phyloP scores from a whole-genome alignment of 2,113 vertebrate species.

The Apodemus sylvaticus region DNA sequence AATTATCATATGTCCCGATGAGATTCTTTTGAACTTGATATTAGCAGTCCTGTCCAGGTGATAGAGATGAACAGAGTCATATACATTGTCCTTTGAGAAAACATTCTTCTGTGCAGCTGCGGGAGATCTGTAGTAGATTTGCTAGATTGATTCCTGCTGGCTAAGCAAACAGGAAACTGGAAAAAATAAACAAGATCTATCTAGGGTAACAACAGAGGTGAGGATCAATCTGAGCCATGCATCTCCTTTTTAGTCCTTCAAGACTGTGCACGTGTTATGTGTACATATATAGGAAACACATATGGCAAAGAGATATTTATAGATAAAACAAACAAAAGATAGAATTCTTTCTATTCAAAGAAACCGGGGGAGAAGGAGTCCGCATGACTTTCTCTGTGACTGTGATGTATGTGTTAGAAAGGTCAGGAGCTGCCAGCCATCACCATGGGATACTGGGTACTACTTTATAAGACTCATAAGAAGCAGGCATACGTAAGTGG shows the following conservation, averaged over 20 bases:
- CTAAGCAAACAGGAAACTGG: slow-evolving; percentile 50
- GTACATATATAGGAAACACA: not conserved
- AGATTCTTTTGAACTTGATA: slow-evolving; percentile 70
- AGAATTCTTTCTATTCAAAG: not conserved
- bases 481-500: not conserved
- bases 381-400: not conserved
- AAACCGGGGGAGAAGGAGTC: not conserved
- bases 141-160: slow-evolving; percentile 28
- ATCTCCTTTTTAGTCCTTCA: not conserved
- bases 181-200: not conserved
- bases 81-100: slow-evolving; percentile 23
- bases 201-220: not conserved
- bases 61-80: slow-evolving; percentile 25
- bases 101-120: not conserved
- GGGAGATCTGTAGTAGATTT: slow-evolving; percentile 2
- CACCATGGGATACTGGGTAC: not conserved
- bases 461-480: not conserved
- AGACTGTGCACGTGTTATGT: not conserved
- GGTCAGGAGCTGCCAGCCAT: not conserved
- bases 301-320: not conserved
- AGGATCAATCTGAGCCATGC: not conserved
- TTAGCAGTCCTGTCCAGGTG: slow-evolving; percentile 50
- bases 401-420: not conserved
- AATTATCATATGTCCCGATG: not conserved
- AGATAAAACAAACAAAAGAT: slow-evolving; percentile 4